Evolutionary conservation across 2,888 invertebrate genomes (phyloP), one percentile per base, ranked within the genome.

Genomic region (Leptinotarsa haldemani): DNA sequence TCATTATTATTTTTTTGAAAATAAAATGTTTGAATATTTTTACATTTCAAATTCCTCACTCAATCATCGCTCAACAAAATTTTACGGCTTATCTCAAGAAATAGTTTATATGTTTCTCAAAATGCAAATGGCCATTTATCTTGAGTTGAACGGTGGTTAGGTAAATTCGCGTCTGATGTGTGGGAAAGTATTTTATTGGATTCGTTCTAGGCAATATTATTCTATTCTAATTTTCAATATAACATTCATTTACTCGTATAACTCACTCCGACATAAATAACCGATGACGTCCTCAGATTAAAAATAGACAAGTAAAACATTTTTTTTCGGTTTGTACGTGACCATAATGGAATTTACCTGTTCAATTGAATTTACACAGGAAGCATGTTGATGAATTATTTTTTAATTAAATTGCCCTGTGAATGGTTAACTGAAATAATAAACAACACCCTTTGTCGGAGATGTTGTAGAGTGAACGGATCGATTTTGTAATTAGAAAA

Each of bases 281-380:
- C 61, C 12, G 12, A 7, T 61, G 20, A 56, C 56, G 18, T 56
- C n/a, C 30, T n/a, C 12, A 12, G 18, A 30, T 61, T 40, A 40
- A 61, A n/a, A 40, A 61, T 61, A n/a, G n/a, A 40, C 2, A 5
- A 2, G 7, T 12, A 1, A 40, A 61, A n/a, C 61, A 61, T 61
- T 61, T 61, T 40, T 61, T 40, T 30, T 30, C 61, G 15, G 40
- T n/a, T 61, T 16, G 40, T 61, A 61, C 61, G 30, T 22, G 58
- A 4, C 58, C 22, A 15, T 12, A 58, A 58, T 58, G 58, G 61
- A 30, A 61, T 61, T 61, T 40, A 30, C 61, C 61, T 61, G 61
- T 30, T 61, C 16, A 30, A 61, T 61, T 61, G n/a, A 61, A 61
- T 61, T 61, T 40, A 61, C n/a, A 61, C 61, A 61, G 61, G 5